Percentiles rank a stretch among this genome's conserved stretches.
phyloP scores from a whole-genome alignment of 2,797 vertebrate genomes.

The Muscicapa striata region DNA sequence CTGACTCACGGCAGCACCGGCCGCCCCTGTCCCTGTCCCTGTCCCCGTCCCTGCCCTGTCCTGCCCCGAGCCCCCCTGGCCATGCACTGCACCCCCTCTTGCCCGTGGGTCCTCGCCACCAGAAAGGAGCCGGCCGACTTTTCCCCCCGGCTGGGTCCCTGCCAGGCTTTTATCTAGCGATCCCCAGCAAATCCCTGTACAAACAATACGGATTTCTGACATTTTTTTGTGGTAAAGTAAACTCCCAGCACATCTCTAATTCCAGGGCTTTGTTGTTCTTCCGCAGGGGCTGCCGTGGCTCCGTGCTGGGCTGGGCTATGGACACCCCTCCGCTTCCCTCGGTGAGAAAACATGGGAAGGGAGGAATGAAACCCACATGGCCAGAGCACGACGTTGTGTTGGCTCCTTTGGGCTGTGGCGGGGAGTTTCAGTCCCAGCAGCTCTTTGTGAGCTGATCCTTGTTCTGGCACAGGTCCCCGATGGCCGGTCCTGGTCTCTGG shows the following conservation, averaged over 20 bases:
- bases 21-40: not conserved
- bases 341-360: not conserved
- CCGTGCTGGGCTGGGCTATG: not conserved
- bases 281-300: conserved; percentile 1
- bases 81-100: accelerated
- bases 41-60: not conserved
- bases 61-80: not conserved
- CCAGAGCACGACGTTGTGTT: not conserved
- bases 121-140: not conserved
- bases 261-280: conserved; percentile 63
- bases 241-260: conserved; percentile 58
- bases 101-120: not conserved
- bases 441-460: not conserved
- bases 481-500: not conserved
- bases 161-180: conserved; percentile 59
- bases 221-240: conserved; percentile 63
- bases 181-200: conserved; percentile 64
- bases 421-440: not conserved
- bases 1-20: not conserved
- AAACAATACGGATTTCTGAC: conserved; percentile 68
- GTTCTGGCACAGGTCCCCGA: not conserved
- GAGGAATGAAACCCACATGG: not conserved
- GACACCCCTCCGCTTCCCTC: not conserved
- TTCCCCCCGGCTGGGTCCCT: not conserved
- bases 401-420: not conserved